Percentiles rank a stretch among this genome's conserved stretches.
phyloP scores from a whole-genome alignment of 2,888 invertebrate genomes.

The Xestia xanthographa region DNA sequence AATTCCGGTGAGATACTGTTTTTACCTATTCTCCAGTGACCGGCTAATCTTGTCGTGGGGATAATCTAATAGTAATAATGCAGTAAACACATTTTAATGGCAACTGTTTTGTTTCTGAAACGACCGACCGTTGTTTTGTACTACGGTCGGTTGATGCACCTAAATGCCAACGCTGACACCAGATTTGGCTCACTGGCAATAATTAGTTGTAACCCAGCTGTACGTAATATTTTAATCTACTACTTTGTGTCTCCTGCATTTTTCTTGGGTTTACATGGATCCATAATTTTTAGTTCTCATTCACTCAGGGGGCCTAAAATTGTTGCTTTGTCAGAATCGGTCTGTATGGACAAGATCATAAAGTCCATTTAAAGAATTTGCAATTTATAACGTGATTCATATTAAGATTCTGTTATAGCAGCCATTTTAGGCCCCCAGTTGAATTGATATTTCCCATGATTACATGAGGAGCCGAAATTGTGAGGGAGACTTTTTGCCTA shows the following conservation, averaged over 20 bases:
- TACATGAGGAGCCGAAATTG: no score
- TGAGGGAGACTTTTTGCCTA: neutral
- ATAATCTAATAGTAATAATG: neutral
- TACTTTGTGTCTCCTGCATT: neutral
- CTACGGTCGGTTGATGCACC: neutral
- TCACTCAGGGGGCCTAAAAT: no score
- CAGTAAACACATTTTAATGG: neutral
- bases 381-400: no score
- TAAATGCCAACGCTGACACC: neutral
- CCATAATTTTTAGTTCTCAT: neutral
- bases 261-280: neutral
- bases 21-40: neutral
- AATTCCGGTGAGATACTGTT: conserved; percentile 74
- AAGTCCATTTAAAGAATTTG: no score
- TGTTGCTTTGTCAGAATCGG: no score
- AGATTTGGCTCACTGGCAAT: no score
- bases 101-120: neutral
- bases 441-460: neutral
- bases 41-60: neutral
- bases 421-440: no score
- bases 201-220: neutral
- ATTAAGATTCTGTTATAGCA: no score
- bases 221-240: neutral
- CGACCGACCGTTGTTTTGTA: neutral
- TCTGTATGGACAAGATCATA: no score